Percentiles rank a stretch among this genome's conserved stretches.
Conservation (phyloP, 2,113 vertebrate genomes). For the Hypanus sabinus region DNA sequence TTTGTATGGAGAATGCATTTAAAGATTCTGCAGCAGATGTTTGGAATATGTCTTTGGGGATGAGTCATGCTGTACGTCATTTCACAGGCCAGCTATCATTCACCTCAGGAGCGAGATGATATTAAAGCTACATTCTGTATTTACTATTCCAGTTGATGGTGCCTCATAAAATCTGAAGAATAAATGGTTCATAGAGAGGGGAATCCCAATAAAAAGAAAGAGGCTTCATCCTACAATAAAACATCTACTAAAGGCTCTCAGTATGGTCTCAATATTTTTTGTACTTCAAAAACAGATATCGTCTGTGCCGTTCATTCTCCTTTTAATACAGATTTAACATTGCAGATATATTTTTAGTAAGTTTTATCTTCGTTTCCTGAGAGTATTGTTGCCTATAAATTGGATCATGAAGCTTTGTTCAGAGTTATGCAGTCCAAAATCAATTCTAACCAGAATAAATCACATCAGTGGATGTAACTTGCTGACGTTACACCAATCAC, state of each 20-base stretch:
- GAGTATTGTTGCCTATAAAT: background rate
- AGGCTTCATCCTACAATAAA: background rate
- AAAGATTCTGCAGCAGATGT: constrained; percentile 22
- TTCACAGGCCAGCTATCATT: background rate
- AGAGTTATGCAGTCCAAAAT: too few species aligned
- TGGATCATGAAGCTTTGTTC: too few species aligned
- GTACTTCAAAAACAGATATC: background rate
- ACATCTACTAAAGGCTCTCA: background rate
- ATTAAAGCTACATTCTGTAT: background rate
- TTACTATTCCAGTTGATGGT: background rate
- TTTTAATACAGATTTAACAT: background rate
- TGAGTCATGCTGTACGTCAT: background rate
- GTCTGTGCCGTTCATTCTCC: background rate
- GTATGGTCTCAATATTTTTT: background rate
- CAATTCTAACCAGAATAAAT: too few species aligned
- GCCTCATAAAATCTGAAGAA: background rate
- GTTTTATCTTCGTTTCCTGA: background rate
- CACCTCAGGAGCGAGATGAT: background rate
- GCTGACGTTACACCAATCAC: too few species aligned
- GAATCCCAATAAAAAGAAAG: background rate
- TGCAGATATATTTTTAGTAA: background rate
- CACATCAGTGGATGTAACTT: too few species aligned
- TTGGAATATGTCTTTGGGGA: background rate
- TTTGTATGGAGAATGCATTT: background rate
- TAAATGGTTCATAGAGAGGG: background rate